Conservation (phyloP, 2,113 vertebrate species). For the Butorides virescens region DNA sequence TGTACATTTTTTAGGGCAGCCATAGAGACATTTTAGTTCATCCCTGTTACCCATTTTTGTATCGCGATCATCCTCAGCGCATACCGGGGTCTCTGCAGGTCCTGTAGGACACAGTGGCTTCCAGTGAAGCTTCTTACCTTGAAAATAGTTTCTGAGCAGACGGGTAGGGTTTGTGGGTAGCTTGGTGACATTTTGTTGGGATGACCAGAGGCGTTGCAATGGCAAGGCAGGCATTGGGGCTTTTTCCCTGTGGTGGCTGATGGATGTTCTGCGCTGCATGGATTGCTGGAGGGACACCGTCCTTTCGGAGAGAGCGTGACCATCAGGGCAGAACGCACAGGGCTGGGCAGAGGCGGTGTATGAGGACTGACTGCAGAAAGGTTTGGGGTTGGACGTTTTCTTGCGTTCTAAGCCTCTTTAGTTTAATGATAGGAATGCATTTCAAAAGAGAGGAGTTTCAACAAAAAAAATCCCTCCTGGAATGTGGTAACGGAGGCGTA, state of each 20-base stretch:
- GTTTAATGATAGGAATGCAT: not conserved
- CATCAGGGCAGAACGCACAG: not conserved
- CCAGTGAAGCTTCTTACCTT: not conserved
- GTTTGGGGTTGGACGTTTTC: not conserved
- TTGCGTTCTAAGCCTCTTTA: not conserved
- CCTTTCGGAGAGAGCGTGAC: not conserved
- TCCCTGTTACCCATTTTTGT: not conserved
- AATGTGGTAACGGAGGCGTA: not conserved
- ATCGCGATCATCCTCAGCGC: not conserved
- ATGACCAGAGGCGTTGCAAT: not conserved
- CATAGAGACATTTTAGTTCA: not conserved
- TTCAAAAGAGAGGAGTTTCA: not conserved
- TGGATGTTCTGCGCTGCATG: not conserved
- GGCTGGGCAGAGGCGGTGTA: not conserved
- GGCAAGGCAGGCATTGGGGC: fast-evolving
- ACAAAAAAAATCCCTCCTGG: not conserved
- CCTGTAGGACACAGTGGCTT: not conserved
- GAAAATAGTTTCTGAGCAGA: not conserved
- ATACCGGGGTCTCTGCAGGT: too few species aligned
- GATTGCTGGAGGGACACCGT: not conserved
- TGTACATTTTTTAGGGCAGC: not conserved
- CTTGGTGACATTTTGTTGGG: not conserved
- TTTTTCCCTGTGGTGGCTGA: not conserved
- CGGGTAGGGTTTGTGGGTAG: not conserved
- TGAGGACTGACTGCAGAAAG: not conserved